phyloP scores from a whole-genome alignment of 1,140 invertebrate genomes.

The Anastatus disparis region DNA sequence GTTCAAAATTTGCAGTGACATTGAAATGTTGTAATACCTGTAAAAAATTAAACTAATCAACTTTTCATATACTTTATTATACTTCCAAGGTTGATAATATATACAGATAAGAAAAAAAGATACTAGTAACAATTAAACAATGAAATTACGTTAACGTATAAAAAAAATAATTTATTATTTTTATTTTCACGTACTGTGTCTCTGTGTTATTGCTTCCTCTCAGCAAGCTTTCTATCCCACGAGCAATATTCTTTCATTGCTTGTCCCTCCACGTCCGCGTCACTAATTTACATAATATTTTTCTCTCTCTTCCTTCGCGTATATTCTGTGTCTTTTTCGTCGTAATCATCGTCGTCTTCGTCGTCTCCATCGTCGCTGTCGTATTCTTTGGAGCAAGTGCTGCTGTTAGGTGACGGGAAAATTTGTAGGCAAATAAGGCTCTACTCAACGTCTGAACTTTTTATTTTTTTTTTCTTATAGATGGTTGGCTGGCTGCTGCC shows the following conservation, averaged over 20 bases:
- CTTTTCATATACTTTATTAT: too few species aligned
- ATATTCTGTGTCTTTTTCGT: too few species aligned
- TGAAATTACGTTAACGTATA: too few species aligned
- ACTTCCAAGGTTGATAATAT: too few species aligned
- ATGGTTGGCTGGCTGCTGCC: too few species aligned
- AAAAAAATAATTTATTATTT: too few species aligned
- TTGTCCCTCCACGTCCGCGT: conserved; percentile 7
- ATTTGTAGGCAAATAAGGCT: conserved; percentile 15
- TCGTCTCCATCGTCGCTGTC: neutral
- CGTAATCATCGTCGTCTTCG: conserved; percentile 2
- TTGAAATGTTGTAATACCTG: too few species aligned
- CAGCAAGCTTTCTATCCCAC: neutral
- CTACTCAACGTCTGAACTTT: neutral
- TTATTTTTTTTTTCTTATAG: neutral
- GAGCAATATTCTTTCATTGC: neutral
- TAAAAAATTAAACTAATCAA: too few species aligned
- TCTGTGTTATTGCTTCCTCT: neutral
- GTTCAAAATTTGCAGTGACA: too few species aligned
- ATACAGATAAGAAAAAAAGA: too few species aligned
- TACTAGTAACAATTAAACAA: too few species aligned
- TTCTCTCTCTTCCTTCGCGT: conserved; percentile 13
- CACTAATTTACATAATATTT: conserved; percentile 32
- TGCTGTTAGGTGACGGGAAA: conserved; percentile 2
- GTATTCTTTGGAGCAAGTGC: conserved; percentile 16
- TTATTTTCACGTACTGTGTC: too few species aligned